A percentile compares a stretch with the other conserved stretches of the same genome.
These are phyloP conservation scores for Cryptoblepharus egeriae DNA, from an alignment of 2,797 vertebrate species.

Conservation along the genomic window DNA sequence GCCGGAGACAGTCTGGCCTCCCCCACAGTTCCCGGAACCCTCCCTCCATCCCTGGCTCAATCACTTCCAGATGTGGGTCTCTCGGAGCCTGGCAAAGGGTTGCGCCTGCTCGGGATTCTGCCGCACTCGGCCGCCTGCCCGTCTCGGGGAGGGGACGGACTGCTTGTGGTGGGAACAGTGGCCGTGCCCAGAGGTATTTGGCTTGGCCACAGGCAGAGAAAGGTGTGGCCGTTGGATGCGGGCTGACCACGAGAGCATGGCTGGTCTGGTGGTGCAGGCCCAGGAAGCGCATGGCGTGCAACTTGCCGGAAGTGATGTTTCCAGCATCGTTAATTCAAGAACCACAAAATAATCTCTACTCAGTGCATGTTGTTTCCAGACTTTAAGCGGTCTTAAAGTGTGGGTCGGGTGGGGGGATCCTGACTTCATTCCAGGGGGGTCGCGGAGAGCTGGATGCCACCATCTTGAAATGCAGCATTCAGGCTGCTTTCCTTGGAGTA, in stretches of 20 bases:
- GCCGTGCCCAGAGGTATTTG: conserved; percentile 16
- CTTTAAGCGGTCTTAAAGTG: too few species aligned
- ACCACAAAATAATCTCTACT: too few species aligned
- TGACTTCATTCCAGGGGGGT: too few species aligned
- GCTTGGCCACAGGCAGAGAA: rapidly evolving
- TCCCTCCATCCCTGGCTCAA: conserved; percentile 87
- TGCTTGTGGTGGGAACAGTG: conserved; percentile 71
- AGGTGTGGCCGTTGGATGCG: too few species aligned
- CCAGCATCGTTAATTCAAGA: too few species aligned
- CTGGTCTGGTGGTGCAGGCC: neutral
- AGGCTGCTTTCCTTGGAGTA: too few species aligned
- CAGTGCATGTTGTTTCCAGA: too few species aligned
- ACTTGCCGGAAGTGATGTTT: too few species aligned
- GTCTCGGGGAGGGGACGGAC: conserved; percentile 70
- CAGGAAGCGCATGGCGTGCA: neutral
- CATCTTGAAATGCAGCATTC: too few species aligned
- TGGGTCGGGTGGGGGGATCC: too few species aligned
- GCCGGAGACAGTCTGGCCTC: conserved; percentile 83
- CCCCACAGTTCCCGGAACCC: conserved; percentile 83
- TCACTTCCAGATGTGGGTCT: conserved; percentile 95
- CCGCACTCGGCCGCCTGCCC: conserved; percentile 76
- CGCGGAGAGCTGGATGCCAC: too few species aligned
- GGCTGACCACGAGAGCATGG: neutral
- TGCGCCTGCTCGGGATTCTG: conserved; percentile 71
- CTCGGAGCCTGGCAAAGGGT: conserved; percentile 79